A percentile compares a stretch with the other conserved stretches of the same genome.
Conservation (phyloP, 1,140 invertebrate genomes). For the Schlechtendalia chinensis region DNA sequence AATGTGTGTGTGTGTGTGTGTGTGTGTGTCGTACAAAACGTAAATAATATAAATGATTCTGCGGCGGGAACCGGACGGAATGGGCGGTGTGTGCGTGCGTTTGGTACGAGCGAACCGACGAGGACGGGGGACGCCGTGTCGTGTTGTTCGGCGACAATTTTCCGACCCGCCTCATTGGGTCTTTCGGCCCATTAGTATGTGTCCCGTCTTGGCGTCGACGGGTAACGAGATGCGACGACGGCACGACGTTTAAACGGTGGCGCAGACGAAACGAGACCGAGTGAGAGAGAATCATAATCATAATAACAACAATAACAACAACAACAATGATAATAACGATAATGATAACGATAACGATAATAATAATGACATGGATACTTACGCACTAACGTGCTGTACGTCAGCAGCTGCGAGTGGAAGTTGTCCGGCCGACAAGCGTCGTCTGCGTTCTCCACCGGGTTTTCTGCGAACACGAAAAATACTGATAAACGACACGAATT, state of each 20-base stretch:
- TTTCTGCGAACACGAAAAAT: slow-evolving; percentile 50
- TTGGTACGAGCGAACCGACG: not conserved
- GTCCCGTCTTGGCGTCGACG: not conserved
- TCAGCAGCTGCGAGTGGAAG: slow-evolving; percentile 56
- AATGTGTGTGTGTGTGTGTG: not conserved
- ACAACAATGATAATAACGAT: too few relatives aligned
- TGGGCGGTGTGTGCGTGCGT: not conserved
- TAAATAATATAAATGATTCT: slow-evolving; percentile 42
- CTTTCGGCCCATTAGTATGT: slow-evolving; percentile 6
- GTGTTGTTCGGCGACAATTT: not conserved
- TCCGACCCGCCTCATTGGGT: not conserved
- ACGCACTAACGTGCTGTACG: slow-evolving; percentile 58
- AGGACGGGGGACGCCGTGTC: not conserved
- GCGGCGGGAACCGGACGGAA: not conserved
- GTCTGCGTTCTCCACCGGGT: slow-evolving; percentile 54
- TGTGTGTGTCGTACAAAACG: not conserved
- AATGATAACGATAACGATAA: not conserved
- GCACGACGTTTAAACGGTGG: too few relatives aligned
- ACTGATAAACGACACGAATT: not conserved
- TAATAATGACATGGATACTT: slow-evolving; percentile 52
- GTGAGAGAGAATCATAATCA: not conserved
- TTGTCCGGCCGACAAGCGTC: slow-evolving; percentile 58
- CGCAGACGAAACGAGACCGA: not conserved
- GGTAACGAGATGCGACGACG: slow-evolving; percentile 33
- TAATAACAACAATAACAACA: too few relatives aligned